These are phyloP conservation scores for Lasius fuliginosus DNA, from an alignment of 2,888 invertebrate genomes.

Conservation along the genomic window DNA sequence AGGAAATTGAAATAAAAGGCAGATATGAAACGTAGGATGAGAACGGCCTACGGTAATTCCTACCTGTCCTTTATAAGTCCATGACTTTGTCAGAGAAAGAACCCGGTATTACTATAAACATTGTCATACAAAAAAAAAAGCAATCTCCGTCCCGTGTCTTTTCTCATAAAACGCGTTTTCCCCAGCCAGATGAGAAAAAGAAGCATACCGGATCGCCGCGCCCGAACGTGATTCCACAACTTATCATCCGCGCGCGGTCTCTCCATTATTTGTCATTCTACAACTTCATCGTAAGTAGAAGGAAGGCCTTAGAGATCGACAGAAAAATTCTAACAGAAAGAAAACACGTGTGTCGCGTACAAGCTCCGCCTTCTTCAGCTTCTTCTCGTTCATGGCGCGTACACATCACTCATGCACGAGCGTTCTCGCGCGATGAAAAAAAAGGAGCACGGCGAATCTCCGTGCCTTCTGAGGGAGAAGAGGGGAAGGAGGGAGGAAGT, in stretches of 20 bases:
- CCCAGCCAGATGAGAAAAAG: conserved; percentile 9
- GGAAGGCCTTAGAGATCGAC: neutral
- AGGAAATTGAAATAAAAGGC: conserved; percentile 20
- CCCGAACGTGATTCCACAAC: conserved; percentile 10
- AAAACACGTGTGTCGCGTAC: neutral
- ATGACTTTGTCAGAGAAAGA: conserved; percentile 4
- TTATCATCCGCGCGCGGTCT: neutral
- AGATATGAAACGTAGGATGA: neutral
- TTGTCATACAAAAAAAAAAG: conserved; percentile 21
- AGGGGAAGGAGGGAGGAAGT: conserved; percentile 42
- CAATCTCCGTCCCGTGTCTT: conserved; percentile 40
- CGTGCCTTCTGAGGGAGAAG: conserved; percentile 35
- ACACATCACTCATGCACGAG: too few species aligned
- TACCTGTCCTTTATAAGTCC: neutral
- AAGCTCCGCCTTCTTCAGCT: neutral
- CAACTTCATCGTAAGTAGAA: neutral
- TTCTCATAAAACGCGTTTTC: conserved; percentile 36
- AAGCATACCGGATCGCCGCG: neutral
- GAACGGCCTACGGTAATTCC: neutral
- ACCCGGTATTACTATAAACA: conserved; percentile 15
- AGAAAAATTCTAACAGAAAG: neutral
- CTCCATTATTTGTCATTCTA: conserved; percentile 33
- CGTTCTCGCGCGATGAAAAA: neutral
- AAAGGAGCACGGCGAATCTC: conserved; percentile 34
- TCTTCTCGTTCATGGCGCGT: neutral